A percentile compares a stretch with the other conserved stretches of the same genome.
Conservation (phyloP, 2,888 invertebrate genomes). For the Lypha dubia region DNA sequence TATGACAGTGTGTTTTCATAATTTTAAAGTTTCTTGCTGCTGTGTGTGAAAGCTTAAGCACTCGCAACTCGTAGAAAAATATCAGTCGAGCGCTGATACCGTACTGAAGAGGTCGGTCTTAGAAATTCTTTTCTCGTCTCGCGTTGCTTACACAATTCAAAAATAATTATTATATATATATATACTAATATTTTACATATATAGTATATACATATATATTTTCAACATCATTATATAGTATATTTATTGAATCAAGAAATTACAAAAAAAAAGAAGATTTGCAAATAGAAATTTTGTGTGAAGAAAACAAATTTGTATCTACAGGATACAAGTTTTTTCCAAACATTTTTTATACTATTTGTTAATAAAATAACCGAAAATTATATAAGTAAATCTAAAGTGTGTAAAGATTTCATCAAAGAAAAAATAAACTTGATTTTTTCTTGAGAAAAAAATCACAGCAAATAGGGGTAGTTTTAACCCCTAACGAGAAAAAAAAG, state of each 20-base stretch:
- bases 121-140: slow-evolving; percentile 73
- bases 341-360: slow-evolving; percentile 50
- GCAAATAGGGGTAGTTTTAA: slow-evolving; percentile 71
- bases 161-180: slow-evolving; percentile 60
- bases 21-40: slow-evolving; percentile 56
- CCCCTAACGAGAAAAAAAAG: slow-evolving; percentile 69
- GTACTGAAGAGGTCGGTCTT: slow-evolving; percentile 82
- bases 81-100: slow-evolving; percentile 83
- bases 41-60: slow-evolving; percentile 80
- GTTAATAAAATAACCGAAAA: slow-evolving; percentile 39
- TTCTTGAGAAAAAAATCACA: slow-evolving; percentile 36
- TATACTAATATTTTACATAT: slow-evolving; percentile 51
- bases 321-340: slow-evolving; percentile 49
- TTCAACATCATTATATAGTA: slow-evolving; percentile 49
- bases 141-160: slow-evolving; percentile 71
- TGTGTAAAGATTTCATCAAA: slow-evolving; percentile 63
- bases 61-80: slow-evolving; percentile 80
- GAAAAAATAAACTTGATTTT: slow-evolving; percentile 63
- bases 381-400: slow-evolving; percentile 56
- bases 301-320: slow-evolving; percentile 56
- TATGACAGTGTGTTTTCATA: slow-evolving; percentile 44
- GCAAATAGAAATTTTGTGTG: slow-evolving; percentile 56
- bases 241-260: slow-evolving; percentile 46
- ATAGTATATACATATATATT: slow-evolving; percentile 45
- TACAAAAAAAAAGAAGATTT: slow-evolving; percentile 43